Percentiles rank a stretch among this genome's conserved stretches.
Conservation (phyloP, 1,140 invertebrate genomes). For the Apis cerana region DNA sequence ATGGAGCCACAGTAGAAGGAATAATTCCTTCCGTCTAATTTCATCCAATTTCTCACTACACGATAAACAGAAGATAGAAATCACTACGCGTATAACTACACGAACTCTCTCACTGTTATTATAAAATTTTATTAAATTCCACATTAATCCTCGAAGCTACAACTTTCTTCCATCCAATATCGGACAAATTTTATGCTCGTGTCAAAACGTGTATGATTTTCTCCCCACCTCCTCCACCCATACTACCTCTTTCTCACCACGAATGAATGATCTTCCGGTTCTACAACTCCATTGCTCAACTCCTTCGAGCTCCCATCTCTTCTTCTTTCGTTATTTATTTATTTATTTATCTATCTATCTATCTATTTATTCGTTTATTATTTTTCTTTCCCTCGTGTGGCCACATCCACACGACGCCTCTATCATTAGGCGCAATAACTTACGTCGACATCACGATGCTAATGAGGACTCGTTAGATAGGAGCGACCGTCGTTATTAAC, state of each 20-base stretch:
- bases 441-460: slow-evolving; percentile 71
- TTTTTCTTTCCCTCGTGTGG: background rate
- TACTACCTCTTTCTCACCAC: too few relatives aligned
- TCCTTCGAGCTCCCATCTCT: too few relatives aligned
- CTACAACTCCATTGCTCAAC: background rate
- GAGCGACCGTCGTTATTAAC: slow-evolving; percentile 66
- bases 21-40: background rate
- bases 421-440: slow-evolving; percentile 73
- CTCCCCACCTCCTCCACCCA: too few relatives aligned
- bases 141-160: background rate
- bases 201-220: too few relatives aligned
- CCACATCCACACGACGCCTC: slow-evolving; percentile 60
- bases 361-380: slow-evolving; percentile 12
- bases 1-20: too few relatives aligned
- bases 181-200: background rate
- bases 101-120: background rate
- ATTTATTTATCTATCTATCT: background rate
- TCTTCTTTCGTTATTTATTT: background rate
- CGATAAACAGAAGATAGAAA: too few relatives aligned
- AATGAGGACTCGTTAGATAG: slow-evolving; percentile 69
- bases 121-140: background rate
- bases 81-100: background rate
- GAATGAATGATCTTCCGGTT: too few relatives aligned
- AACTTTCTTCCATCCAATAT: background rate
- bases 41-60: background rate